Conservation (phyloP, 2,113 vertebrate species). For the Macquaria ambigua region DNA sequence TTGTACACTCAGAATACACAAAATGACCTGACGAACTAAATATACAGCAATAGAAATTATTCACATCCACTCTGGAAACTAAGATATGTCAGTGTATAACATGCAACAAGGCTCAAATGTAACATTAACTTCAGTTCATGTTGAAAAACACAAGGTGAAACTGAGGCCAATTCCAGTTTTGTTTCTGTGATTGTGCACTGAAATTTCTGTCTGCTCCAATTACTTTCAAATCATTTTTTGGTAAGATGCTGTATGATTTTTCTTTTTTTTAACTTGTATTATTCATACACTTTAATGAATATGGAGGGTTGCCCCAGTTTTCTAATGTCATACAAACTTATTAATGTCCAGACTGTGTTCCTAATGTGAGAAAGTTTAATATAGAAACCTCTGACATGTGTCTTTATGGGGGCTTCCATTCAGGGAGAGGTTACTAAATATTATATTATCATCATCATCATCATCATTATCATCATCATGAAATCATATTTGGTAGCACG, state of each 20-base stretch:
- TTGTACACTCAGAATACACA: constrained; percentile 52
- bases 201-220: constrained; percentile 5
- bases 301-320: constrained; percentile 51
- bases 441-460: constrained; percentile 44
- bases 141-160: constrained; percentile 4
- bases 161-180: constrained; percentile 19
- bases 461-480: constrained; percentile 56
- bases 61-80: constrained; percentile 43
- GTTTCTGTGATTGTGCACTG: background rate
- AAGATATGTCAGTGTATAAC: constrained; percentile 22
- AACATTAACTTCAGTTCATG: background rate
- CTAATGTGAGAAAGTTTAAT: constrained; percentile 44
- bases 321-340: background rate
- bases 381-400: constrained; percentile 86
- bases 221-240: background rate
- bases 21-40: constrained; percentile 7
- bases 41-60: constrained; percentile 15
- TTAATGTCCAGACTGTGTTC: constrained; percentile 29
- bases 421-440: constrained; percentile 69
- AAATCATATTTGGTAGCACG: constrained; percentile 59
- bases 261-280: background rate
- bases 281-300: constrained; percentile 36
- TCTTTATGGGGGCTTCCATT: constrained; percentile 80
- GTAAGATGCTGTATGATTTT: background rate
- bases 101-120: constrained; percentile 56